Percentiles rank a stretch among this genome's conserved stretches.
Evolutionary conservation across 2,888 invertebrate genomes (phyloP).

Genomic region (Acleris emargana): DNA sequence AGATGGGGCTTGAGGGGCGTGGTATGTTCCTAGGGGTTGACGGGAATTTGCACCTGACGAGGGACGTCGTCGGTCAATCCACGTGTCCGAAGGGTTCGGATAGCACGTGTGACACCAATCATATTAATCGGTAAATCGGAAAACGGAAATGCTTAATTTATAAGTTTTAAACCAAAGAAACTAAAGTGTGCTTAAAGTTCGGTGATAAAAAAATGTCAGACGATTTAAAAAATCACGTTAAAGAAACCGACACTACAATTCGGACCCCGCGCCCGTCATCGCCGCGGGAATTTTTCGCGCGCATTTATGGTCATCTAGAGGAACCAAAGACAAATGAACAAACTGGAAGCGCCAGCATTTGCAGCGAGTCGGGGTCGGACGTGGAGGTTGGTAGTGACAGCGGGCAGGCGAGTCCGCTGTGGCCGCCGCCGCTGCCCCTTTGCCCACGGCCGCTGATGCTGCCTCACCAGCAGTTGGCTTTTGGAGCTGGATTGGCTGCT

Average conservation of each 20-base stretch:
- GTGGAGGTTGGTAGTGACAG: constrained; percentile 61
- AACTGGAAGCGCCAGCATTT: constrained; percentile 40
- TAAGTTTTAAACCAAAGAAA: not conserved
- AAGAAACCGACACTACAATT: constrained; percentile 51
- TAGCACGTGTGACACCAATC: constrained; percentile 50
- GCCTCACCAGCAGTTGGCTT: constrained; percentile 81
- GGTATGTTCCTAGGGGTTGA: constrained; percentile 58
- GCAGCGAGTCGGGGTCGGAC: constrained; percentile 76
- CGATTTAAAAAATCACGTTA: constrained; percentile 46
- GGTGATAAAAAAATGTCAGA: constrained; percentile 50
- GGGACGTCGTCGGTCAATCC: constrained; percentile 53
- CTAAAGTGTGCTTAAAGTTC: not conserved
- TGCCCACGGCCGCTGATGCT: constrained; percentile 73
- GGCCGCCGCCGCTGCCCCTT: constrained; percentile 69
- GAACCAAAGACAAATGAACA: constrained; percentile 51
- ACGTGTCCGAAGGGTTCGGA: constrained; percentile 55
- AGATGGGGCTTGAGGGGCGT: constrained; percentile 50
- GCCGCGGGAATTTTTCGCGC: constrained; percentile 91
- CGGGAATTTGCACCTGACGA: constrained; percentile 60
- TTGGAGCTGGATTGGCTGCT: constrained; percentile 84
- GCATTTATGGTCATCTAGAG: constrained; percentile 91
- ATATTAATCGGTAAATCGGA: not conserved
- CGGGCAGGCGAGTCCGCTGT: constrained; percentile 47
- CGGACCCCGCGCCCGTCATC: constrained; percentile 86
- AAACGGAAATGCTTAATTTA: not conserved